Evolutionary conservation across 2,113 vertebrate genomes (phyloP).

Genomic region (Cichladusa arquata): DNA sequence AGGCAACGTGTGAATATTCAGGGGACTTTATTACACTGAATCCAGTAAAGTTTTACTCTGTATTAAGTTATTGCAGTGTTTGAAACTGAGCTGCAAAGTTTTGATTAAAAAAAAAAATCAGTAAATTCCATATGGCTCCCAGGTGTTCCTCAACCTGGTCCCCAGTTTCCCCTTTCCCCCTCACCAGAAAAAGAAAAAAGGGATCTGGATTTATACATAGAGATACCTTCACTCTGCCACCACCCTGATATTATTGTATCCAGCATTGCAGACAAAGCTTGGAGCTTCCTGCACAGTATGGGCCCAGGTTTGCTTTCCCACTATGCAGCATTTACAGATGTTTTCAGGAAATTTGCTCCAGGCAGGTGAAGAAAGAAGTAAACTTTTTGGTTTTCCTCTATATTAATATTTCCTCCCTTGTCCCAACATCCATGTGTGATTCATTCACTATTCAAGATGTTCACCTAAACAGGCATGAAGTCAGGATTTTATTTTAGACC

Average conservation of each 20-base stretch:
- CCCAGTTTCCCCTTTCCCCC: background rate
- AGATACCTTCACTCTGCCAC: slow-evolving; percentile 17
- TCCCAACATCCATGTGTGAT: background rate
- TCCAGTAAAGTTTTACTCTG: slow-evolving; percentile 46
- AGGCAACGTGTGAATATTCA: slow-evolving; percentile 22
- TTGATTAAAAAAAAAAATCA: slow-evolving; percentile 47
- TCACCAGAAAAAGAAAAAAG: background rate
- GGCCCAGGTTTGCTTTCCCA: slow-evolving; percentile 13
- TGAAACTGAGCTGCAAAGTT: slow-evolving; percentile 56
- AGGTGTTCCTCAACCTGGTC: slow-evolving; percentile 50
- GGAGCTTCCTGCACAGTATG: slow-evolving; percentile 49
- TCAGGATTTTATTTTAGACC: background rate
- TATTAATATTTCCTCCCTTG: slow-evolving; percentile 38
- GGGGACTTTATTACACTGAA: slow-evolving; percentile 4
- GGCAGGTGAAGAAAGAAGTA: slow-evolving; percentile 38
- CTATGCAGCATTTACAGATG: slow-evolving; percentile 46
- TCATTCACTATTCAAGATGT: slow-evolving; percentile 38
- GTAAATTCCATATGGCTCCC: slow-evolving; percentile 63
- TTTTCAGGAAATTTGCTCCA: slow-evolving; percentile 47
- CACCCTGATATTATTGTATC: background rate
- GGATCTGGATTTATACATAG: slow-evolving; percentile 17
- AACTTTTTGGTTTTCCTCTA: slow-evolving; percentile 13
- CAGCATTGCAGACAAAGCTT: slow-evolving; percentile 14
- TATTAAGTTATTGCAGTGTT: slow-evolving; percentile 58
- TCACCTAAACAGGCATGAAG: background rate